Conservation (phyloP, 2,113 vertebrate genomes). For the Balaenoptera acutorostrata region DNA sequence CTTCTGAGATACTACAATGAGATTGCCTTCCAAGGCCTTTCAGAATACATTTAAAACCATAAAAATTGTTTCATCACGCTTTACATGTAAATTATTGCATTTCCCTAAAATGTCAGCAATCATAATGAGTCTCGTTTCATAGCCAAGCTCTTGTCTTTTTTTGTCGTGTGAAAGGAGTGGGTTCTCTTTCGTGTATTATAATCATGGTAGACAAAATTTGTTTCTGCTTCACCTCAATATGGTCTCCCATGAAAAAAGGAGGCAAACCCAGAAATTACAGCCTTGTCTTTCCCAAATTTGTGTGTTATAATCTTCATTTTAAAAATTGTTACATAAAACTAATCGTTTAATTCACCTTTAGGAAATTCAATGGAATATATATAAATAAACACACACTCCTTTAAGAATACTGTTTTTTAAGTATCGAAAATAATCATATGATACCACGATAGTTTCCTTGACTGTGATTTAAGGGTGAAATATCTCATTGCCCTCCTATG, state of each 20-base stretch:
- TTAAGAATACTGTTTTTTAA: constrained; percentile 14
- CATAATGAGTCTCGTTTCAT: constrained; percentile 47
- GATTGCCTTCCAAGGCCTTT: constrained; percentile 65
- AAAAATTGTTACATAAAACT: background rate
- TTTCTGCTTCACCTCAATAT: background rate
- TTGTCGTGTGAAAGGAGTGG: background rate
- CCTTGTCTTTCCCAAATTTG: background rate
- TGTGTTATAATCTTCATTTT: background rate
- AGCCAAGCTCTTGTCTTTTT: constrained; percentile 50
- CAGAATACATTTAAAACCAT: constrained; percentile 45
- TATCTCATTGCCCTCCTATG: background rate
- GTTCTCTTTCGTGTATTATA: constrained; percentile 10
- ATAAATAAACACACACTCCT: background rate
- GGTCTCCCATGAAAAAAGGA: background rate
- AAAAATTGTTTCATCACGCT: constrained; percentile 27
- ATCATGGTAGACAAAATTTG: background rate
- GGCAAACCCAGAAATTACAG: constrained; percentile 25
- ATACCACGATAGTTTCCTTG: background rate
- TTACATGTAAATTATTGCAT: constrained; percentile 50
- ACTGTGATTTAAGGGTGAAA: background rate
- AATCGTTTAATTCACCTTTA: constrained; percentile 14
- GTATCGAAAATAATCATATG: background rate
- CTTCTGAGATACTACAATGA: constrained; percentile 74
- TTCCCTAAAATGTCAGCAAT: constrained; percentile 52
- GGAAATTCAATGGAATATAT: background rate